Conservation (phyloP, 2,797 vertebrate species). For the Pantherophis vulpinus region DNA sequence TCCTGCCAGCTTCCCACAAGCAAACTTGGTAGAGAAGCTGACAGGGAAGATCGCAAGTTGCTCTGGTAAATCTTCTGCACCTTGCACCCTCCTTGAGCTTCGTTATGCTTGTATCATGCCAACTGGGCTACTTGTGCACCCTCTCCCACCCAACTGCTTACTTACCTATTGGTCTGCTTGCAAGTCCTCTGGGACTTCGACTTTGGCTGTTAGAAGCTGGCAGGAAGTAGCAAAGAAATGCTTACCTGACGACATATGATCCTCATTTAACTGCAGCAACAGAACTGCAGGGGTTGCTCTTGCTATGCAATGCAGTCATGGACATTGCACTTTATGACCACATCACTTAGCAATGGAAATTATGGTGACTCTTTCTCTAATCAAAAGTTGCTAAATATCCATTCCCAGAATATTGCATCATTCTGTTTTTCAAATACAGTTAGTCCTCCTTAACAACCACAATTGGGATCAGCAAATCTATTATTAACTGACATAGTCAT, state of each 20-base stretch:
- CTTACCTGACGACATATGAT: not conserved
- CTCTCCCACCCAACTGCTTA: not conserved
- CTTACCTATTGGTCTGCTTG: not conserved
- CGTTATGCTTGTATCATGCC: not conserved
- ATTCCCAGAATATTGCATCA: not conserved
- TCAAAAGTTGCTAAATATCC: not conserved
- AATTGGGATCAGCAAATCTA: not conserved
- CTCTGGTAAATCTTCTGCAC: not conserved
- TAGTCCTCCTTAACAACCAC: not conserved
- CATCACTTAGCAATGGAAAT: not conserved
- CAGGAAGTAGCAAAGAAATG: not conserved
- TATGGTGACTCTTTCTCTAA: not conserved
- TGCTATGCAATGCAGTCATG: not conserved
- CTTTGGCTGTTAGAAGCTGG: not conserved
- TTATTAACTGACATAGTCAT: not conserved
- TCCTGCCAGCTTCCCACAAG: not conserved
- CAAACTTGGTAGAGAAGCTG: not conserved
- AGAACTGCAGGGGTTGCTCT: not conserved
- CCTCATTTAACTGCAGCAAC: not conserved
- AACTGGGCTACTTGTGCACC: not conserved
- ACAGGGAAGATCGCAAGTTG: not conserved
- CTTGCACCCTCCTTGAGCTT: not conserved
- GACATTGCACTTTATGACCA: not conserved
- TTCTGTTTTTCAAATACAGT: not conserved
- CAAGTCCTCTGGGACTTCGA: not conserved